These are phyloP conservation scores for Bembecia ichneumoniformis DNA, from an alignment of 2,888 invertebrate genomes.

Conservation along the genomic window DNA sequence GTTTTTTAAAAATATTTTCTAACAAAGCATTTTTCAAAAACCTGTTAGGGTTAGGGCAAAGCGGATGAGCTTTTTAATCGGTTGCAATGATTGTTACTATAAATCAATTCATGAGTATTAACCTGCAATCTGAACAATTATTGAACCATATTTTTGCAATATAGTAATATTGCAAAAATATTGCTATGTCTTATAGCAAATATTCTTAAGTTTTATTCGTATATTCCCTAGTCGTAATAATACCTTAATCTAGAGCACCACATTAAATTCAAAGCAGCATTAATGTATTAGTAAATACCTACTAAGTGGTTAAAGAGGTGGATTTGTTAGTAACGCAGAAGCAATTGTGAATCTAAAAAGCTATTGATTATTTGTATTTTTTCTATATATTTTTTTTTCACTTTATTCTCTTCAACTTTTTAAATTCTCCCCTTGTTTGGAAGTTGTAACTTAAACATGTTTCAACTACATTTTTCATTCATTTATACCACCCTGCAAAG, in stretches of 20 bases:
- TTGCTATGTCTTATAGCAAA: no score
- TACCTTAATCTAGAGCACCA: no score
- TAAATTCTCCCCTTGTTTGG: not conserved
- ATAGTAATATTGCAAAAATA: no score
- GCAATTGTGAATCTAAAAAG: constrained; percentile 13
- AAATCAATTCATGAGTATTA: not conserved
- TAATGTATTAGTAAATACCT: not conserved
- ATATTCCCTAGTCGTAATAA: no score
- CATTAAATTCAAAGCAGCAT: not conserved
- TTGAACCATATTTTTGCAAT: no score
- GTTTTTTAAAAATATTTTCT: not conserved
- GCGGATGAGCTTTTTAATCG: constrained; percentile 54
- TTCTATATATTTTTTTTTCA: not conserved
- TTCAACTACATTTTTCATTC: constrained; percentile 18
- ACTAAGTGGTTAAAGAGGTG: constrained; percentile 17
- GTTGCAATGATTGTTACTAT: constrained; percentile 36
- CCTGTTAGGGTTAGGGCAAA: constrained; percentile 68
- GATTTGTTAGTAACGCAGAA: constrained; percentile 44
- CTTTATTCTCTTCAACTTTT: not conserved
- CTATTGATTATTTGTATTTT: not conserved
- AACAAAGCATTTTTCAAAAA: not conserved
- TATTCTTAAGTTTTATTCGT: no score
- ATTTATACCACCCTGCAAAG: constrained; percentile 60
- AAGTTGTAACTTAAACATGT: not conserved
- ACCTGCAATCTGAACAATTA: no score